A percentile compares a stretch with the other conserved stretches of the same genome.
phyloP scores from a whole-genome alignment of 2,888 invertebrate species.

The Tetheella fluctuosa region DNA sequence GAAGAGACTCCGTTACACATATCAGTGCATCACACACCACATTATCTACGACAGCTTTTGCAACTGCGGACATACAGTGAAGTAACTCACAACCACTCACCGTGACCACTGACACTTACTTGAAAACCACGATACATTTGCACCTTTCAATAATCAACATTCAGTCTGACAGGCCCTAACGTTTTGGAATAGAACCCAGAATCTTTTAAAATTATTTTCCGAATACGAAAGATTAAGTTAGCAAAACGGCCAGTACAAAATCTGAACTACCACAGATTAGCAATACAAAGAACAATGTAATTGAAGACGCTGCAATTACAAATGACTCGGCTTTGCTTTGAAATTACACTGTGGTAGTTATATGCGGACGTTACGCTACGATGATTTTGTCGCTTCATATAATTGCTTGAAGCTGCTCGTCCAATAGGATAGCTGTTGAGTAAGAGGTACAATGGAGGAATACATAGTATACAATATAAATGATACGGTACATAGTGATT shows the following conservation, averaged over 20 bases:
- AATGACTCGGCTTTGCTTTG: constrained; percentile 7
- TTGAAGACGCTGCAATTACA: constrained; percentile 16
- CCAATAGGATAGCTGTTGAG: constrained; percentile 51
- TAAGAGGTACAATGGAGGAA: constrained; percentile 43
- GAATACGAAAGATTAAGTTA: constrained; percentile 23
- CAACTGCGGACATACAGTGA: constrained; percentile 68
- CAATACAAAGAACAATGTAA: constrained; percentile 25
- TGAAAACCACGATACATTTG: constrained; percentile 40
- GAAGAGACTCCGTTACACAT: constrained; percentile 72
- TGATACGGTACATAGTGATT: constrained; percentile 47
- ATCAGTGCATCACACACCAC: constrained; percentile 61
- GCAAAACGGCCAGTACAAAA: constrained; percentile 23
- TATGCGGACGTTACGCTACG: constrained; percentile 50
- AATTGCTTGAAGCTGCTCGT: constrained; percentile 47
- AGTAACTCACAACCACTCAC: constrained; percentile 65
- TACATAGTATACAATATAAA: constrained; percentile 26
- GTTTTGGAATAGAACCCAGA: neutral
- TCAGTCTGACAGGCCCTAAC: constrained; percentile 10
- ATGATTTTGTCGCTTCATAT: constrained; percentile 66
- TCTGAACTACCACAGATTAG: constrained; percentile 30
- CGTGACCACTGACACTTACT: constrained; percentile 73
- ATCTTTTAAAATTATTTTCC: neutral
- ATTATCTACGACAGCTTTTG: constrained; percentile 74
- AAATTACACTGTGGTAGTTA: constrained; percentile 26
- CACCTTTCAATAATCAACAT: constrained; percentile 28